These are phyloP conservation scores for Pteruthius melanotis DNA, from an alignment of 2,113 vertebrate species.

Conservation along the genomic window DNA sequence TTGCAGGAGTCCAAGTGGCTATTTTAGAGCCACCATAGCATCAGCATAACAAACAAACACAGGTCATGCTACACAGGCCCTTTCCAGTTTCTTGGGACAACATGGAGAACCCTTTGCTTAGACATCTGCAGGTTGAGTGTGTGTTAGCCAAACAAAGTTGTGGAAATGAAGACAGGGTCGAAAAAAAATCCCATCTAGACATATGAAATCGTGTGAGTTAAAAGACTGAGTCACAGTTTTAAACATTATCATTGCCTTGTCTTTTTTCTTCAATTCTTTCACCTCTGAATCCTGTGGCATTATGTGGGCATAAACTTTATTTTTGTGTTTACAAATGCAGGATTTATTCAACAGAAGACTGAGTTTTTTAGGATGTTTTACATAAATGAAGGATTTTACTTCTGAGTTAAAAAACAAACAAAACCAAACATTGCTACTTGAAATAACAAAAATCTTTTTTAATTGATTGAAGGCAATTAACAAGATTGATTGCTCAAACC, in stretches of 20 bases:
- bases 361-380: background rate
- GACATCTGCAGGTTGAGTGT: background rate
- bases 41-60: background rate
- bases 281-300: background rate
- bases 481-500: background rate
- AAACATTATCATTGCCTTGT: background rate
- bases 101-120: background rate
- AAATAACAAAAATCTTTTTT: background rate
- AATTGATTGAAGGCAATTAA: background rate
- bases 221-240: background rate
- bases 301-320: background rate
- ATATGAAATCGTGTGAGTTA: background rate
- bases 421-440: background rate
- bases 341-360: background rate
- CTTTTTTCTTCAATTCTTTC: background rate
- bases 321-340: background rate
- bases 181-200: background rate
- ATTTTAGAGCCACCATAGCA: background rate
- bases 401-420: background rate
- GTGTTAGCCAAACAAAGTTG: background rate
- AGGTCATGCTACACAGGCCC: background rate
- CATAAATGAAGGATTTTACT: background rate
- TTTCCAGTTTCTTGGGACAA: background rate
- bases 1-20: slow-evolving; percentile 12
- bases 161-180: background rate